Evolutionary conservation across 1,140 invertebrate species (phyloP), one percentile per base, ranked within the genome.

Genomic region (Pogonognathellus flavescens): DNA sequence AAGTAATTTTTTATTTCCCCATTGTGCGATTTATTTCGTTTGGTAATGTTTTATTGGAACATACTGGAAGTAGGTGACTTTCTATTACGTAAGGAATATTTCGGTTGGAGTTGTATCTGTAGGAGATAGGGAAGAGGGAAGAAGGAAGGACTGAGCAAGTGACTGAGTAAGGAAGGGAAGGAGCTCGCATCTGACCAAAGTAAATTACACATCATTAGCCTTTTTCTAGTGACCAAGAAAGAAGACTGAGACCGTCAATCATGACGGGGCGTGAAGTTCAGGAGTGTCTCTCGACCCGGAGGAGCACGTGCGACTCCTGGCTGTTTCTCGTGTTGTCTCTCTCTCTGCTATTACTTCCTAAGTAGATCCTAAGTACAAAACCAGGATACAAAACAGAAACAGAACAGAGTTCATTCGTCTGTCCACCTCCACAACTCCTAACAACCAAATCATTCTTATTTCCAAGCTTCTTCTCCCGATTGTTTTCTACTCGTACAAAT

Each of bases 271-370:
- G 83, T 84, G 70, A 84, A 80, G 62, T 84, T 70, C 49, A 76
- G 41, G 66, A 84, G 83, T 84, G 83, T 84, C 83, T 84, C 50
- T 84, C 70, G 83, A 84, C 83, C 83, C 83, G 49, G 53, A 76
- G 49, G 53, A 76, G 83, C 83, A 84, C 83, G 83, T 84, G 83
- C 83, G 66, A 59, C 52, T 57, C 83, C 70, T 50, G 60, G 49
- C 55, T 84, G 59, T 84, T 66, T 20, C 82, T 76, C 16, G 2
- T 41, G 31, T 41, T 41, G 25, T 76, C 41, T 50, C 25, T 76
- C 25, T 76, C 49, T 20, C 18, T 60, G 16, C 9, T 22, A 11
- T 14, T 11, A 11, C 53, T 16, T 55, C 20, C 60, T 14, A 25
- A 60, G 16, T 20, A 60, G n/a, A 59, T 59, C 6, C 0, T 59